Base-by-base conservation (phyloP, 2,113 vertebrate genomes). In the Oncorhynchus kisutch region DNA sequence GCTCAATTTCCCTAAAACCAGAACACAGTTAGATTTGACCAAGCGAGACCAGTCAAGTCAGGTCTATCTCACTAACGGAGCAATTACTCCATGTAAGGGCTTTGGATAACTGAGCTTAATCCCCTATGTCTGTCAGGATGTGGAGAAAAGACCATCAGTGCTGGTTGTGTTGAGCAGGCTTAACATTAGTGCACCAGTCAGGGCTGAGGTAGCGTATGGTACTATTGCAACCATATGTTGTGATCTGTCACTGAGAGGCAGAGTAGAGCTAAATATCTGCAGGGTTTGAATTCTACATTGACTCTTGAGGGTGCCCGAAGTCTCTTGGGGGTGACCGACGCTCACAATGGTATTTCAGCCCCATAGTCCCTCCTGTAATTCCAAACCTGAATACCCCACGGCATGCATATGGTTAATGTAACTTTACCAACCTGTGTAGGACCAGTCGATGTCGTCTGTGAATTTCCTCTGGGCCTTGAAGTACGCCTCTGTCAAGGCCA, bases 371-470 rank as follows among this genome's bases (percentile, higher is more conserved):
- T 31, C 39, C 39, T 45, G 39, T 45, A 45, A 45, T 45, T 45
- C 8, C 8, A 45, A 54, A 3, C 12, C 51, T 18, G 14, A 54
- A 54, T 18, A 18, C 60, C 20, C 3, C 20, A n/a, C 2, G 22
- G 6, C 60, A 8, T 64, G 6, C 22, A 16, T 9, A 64, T 22
- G 1, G 6, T 16, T 64, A 45, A 2, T 18, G 67, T 20, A 90
- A 8, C 14, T 9, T 4, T 27, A 90, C 91, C 31, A 64, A 93
- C 92, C 92, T 91, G 92, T 81, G 81, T 93, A 93, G 3, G 92
- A 92, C 92, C 92, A 93, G 78, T 91, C 89, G 5, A 90, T 80
- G 6, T 92, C 91, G 29, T 93, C 91, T 0, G 86, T 76, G 70
- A 90, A 81, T 79, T 87, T 91, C 81, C 76, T 89, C 84, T 91